A percentile compares a stretch with the other conserved stretches of the same genome.
phyloP scores from a whole-genome alignment of 1,140 invertebrate species.

The Caenorhabditis tropicalis region DNA sequence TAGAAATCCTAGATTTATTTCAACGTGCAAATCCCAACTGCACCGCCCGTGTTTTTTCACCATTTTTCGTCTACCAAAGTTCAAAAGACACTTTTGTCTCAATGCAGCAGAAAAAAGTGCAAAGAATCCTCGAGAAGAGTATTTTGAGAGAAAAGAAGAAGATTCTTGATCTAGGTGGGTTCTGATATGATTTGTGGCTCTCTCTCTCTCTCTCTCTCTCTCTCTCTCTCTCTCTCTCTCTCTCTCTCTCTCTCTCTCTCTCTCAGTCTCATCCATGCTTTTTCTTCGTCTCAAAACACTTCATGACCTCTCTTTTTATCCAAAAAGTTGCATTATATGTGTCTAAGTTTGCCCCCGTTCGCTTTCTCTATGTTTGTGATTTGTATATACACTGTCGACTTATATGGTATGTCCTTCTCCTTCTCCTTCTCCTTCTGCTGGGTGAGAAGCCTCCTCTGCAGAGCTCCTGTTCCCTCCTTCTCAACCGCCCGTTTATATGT shows the following conservation, averaged over 20 bases:
- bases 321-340: neutral
- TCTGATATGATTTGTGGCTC: constrained; percentile 4
- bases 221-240: neutral
- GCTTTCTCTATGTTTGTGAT: too few relatives aligned
- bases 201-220: neutral
- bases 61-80: too few relatives aligned
- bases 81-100: too few relatives aligned
- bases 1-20: too few relatives aligned
- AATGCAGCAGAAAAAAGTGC: too few relatives aligned
- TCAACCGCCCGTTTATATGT: constrained; percentile 11
- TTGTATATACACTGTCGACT: too few relatives aligned
- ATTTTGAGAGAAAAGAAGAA: too few relatives aligned
- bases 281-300: neutral
- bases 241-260: neutral
- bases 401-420: too few relatives aligned
- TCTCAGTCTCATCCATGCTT: neutral
- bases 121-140: too few relatives aligned
- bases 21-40: too few relatives aligned
- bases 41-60: too few relatives aligned
- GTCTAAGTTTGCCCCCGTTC: too few relatives aligned
- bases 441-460: neutral
- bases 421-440: neutral
- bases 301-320: neutral
- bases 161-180: constrained; percentile 30
- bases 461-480: neutral